Evolutionary conservation across 1,140 invertebrate species (phyloP), one percentile per base, ranked within the genome.

Genomic region (Scylla paramamosain): DNA sequence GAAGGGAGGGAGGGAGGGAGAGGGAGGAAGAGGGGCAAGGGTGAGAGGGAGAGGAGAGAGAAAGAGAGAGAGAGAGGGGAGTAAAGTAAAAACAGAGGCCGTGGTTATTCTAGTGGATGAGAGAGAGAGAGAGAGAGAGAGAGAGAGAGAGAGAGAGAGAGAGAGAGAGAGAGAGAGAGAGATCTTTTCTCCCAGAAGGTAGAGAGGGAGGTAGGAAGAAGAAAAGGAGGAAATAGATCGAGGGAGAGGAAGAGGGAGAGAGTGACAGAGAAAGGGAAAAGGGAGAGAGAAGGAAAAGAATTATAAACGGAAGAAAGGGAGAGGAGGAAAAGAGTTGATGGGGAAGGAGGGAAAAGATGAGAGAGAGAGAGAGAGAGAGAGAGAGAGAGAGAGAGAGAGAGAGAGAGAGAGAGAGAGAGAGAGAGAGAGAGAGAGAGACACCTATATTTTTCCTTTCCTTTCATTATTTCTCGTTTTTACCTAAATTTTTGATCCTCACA

Each of bases 331-430:
- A 28, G 29, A 28, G 29, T 7, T 29, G 84, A 86, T 10, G 29
- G 84, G 29, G 84, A 86, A 28, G 29, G 84, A 86, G 84, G 29
- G 84, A 86, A 28, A 86, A 28, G 29, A 28, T 29, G 84, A 86
- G 84, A 86, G 84, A 86, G 84, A 86, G 84, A 86, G 84, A 86
- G 84, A 86, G 84, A 86, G 84, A 86, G 84, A 86, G 32, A 86
- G 84, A 86, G 84, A 86, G 84, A 86, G 84, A 86, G 84, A 86
- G 84, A 86, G 84, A 86, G 84, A 86, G 84, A 86, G 84, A 86
- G 84, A 86, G 84, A 32, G 31, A 87, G 84, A 87, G 31, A 87
- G 84, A 32, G 84, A 87, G 84, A 32, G 84, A 87, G 84, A 87
- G 84, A 32, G 84, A 32, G 31, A 87, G 84, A 87, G 84, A 87